Base-by-base conservation (phyloP, 2,797 vertebrate genomes). In the Lepidocolaptes lacrymiger region DNA sequence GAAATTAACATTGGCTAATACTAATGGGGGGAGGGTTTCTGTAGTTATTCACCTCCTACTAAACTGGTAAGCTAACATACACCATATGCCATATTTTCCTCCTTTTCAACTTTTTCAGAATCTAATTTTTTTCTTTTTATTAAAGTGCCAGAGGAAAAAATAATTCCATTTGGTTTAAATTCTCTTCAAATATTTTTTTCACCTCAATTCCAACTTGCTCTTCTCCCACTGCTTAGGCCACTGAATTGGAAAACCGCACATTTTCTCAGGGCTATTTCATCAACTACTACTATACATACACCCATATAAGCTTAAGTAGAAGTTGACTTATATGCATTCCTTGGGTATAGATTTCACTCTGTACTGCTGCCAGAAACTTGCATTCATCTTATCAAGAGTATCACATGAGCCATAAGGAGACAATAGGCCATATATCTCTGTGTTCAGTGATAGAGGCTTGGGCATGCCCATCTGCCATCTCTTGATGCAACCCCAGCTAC, bases 321-420 rank as follows among this genome's bases (percentile, higher is more conserved):
- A 92, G 62, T 86, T 94, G 93, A 94, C 89, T 95, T 92, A 93
- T 88, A 80, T 69, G 79, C 93, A 96, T 95, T 96, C 95, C 63
- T 95, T 2, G 37, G 30, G 56, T 93, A 56, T 92, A 69, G 74
- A 88, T 94, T 96, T 94, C 92, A 94, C 30, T 79, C 52, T 71
- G 55, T 79, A 69, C 73, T 71, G 28, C 80, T 95, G 85, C 95
- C 95, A 96, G 95, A 93, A 89, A 36, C 52, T 73, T 76, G 20
- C 43, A 71, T 93, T 88, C 63, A 20, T 91, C 66, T 88, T 94
- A 91, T 88, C 92, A 96, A 94, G 88, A 56, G 67, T 91, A 96
- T 96, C 88, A 37, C 41, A 95, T 92, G 77, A 95, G 52, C 74
- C 85, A 37, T 67, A 91, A 82, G 63, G 71, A 94, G n/a, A 90